phyloP scores from a whole-genome alignment of 2,113 vertebrate genomes.

The Phrynosoma blainvillii region DNA sequence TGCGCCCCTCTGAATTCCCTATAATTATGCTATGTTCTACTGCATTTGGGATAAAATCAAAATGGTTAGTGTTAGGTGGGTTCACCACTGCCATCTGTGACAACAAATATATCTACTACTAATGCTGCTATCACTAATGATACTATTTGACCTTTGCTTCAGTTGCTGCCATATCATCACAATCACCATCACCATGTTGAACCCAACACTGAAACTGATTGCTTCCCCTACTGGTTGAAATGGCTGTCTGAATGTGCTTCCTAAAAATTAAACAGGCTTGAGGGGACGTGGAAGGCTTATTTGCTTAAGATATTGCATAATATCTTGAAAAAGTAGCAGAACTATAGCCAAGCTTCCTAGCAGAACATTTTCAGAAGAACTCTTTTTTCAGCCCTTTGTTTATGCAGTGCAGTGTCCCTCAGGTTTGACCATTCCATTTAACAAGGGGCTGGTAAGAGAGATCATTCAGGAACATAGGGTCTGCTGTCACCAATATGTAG shows the following conservation, averaged over 20 bases:
- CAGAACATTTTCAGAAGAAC: too few species aligned
- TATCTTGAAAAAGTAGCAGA: too few species aligned
- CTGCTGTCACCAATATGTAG: too few species aligned
- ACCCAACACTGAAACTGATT: background rate
- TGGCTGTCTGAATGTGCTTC: background rate
- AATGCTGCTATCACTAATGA: too few species aligned
- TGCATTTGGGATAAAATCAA: background rate
- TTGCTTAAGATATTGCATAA: background rate
- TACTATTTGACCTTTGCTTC: background rate
- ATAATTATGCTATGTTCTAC: background rate
- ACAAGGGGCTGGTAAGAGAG: too few species aligned
- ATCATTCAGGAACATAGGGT: too few species aligned
- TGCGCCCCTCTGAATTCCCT: background rate
- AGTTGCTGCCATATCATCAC: background rate
- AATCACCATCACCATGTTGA: background rate
- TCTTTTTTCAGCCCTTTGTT: too few species aligned
- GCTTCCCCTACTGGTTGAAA: background rate
- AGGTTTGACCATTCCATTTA: too few species aligned
- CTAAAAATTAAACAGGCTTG: too few species aligned
- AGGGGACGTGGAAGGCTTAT: too few species aligned
- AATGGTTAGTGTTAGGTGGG: background rate
- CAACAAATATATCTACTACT: background rate
- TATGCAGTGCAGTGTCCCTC: too few species aligned
- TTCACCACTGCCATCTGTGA: background rate
- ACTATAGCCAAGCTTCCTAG: too few species aligned